A percentile compares a stretch with the other conserved stretches of the same genome.
Conservation (phyloP, 2,113 vertebrate genomes). For the Cygnus buccinator region DNA sequence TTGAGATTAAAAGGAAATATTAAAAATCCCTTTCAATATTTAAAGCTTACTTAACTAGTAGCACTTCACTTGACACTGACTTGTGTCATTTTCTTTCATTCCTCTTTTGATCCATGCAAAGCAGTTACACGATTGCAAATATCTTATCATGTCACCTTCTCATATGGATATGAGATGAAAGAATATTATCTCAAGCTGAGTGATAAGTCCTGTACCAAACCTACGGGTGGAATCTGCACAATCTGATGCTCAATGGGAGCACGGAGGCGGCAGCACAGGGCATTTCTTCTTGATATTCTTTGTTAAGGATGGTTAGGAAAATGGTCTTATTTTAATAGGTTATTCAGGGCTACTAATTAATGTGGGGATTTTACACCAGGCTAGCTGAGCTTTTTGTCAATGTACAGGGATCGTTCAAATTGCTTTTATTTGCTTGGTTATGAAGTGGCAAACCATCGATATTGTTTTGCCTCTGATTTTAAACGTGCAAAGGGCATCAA, state of each 20-base stretch:
- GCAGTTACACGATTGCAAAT: conserved; percentile 80
- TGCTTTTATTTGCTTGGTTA: conserved; percentile 25
- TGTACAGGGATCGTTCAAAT: neutral
- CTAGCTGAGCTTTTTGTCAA: neutral
- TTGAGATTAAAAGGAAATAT: conserved; percentile 86
- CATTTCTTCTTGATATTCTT: neutral
- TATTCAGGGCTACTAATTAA: conserved; percentile 48
- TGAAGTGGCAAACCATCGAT: neutral
- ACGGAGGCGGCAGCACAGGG: neutral
- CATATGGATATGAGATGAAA: conserved; percentile 76
- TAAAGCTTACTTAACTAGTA: conserved; percentile 83
- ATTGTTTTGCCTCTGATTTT: conserved; percentile 10
- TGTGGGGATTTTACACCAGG: neutral
- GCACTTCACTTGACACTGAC: conserved; percentile 78
- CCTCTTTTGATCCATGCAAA: conserved; percentile 83
- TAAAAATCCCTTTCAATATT: conserved; percentile 84
- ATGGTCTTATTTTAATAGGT: conserved; percentile 22
- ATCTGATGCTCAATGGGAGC: conserved; percentile 43
- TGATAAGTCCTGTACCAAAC: conserved; percentile 66
- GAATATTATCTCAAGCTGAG: conserved; percentile 72
- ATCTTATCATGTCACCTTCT: conserved; percentile 80
- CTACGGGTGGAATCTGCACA: conserved; percentile 50
- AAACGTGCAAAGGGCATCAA: conserved; percentile 15
- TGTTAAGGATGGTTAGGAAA: neutral
- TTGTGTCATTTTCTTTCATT: conserved; percentile 80